These are phyloP conservation scores for Vombatus ursinus DNA, from an alignment of 2,113 vertebrate genomes.

Conservation along the genomic window DNA sequence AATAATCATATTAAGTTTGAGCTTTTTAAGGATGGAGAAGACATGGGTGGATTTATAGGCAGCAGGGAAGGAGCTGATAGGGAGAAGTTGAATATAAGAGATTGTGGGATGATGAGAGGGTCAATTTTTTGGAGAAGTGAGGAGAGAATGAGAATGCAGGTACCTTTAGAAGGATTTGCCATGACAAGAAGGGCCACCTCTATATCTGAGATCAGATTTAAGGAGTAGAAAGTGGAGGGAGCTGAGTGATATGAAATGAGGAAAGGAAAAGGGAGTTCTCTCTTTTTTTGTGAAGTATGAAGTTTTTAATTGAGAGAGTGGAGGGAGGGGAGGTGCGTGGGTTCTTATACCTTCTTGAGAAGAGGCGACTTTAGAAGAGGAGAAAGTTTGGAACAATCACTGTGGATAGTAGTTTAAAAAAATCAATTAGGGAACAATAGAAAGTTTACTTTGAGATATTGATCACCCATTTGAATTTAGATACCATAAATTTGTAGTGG, in stretches of 20 bases:
- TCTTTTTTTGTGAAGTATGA: neutral
- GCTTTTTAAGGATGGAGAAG: neutral
- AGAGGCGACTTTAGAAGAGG: neutral
- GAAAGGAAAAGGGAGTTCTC: neutral
- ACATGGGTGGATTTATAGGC: neutral
- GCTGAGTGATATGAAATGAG: neutral
- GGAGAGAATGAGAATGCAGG: neutral
- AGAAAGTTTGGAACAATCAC: neutral
- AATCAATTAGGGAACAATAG: neutral
- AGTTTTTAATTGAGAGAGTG: neutral
- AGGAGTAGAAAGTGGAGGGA: neutral
- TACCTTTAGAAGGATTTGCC: neutral
- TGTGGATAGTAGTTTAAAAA: neutral
- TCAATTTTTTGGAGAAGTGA: neutral
- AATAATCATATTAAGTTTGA: neutral
- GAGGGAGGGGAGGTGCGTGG: neutral
- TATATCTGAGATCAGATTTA: neutral
- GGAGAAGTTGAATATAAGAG: neutral
- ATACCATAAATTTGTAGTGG: neutral
- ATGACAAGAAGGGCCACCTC: neutral
- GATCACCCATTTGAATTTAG: neutral
- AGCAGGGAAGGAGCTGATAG: no score
- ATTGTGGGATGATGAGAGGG: neutral
- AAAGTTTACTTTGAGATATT: neutral
- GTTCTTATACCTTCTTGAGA: neutral